These are phyloP conservation scores for Drosophila recens DNA, from an alignment of 2,888 invertebrate genomes.

Conservation along the genomic window DNA sequence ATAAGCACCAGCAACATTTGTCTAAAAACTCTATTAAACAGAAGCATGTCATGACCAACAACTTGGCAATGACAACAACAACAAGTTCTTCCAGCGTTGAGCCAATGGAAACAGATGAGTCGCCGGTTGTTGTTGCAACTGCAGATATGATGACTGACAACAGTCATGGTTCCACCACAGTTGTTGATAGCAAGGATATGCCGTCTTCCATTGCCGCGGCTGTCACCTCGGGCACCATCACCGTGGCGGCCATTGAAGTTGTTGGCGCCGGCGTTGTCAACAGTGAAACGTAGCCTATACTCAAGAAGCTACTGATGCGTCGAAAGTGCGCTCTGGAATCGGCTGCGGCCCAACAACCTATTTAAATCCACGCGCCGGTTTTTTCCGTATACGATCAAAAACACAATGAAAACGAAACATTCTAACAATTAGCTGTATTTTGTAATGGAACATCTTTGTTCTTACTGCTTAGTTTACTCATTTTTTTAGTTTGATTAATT, in stretches of 20 bases:
- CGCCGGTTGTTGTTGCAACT: constrained; percentile 37
- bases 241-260: constrained; percentile 72
- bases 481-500: constrained; percentile 25
- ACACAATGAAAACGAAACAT: constrained; percentile 47
- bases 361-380: constrained; percentile 20
- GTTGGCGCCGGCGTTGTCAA: constrained; percentile 69
- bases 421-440: constrained; percentile 45
- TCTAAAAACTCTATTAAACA: constrained; percentile 46
- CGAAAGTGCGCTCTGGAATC: constrained; percentile 72
- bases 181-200: constrained; percentile 60
- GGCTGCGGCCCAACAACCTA: constrained; percentile 20
- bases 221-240: constrained; percentile 52
- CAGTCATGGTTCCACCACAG: constrained; percentile 43
- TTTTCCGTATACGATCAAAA: constrained; percentile 49
- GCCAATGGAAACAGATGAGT: constrained; percentile 71
- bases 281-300: constrained; percentile 86
- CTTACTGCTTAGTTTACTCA: constrained; percentile 51
- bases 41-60: constrained; percentile 69
- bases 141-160: constrained; percentile 58
- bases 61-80: constrained; percentile 24
- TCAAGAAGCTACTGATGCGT: constrained; percentile 85
- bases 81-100: constrained; percentile 46
- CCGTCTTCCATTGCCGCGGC: constrained; percentile 52
- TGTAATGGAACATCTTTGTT: constrained; percentile 45
- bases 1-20: constrained; percentile 56